Evolutionary conservation across 2,797 vertebrate species (phyloP).

Genomic region (Etheostoma perlongum): DNA sequence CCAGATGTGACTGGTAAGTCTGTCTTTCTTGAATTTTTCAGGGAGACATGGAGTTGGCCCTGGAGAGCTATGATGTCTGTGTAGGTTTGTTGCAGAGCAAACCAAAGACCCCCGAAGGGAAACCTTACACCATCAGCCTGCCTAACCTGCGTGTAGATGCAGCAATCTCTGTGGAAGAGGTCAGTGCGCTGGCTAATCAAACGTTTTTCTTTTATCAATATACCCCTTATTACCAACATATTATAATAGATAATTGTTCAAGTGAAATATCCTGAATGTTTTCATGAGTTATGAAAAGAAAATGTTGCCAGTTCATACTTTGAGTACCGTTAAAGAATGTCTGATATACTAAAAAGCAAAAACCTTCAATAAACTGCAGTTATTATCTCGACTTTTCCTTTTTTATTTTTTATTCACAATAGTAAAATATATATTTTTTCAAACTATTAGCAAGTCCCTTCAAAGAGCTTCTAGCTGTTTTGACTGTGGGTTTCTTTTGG

Average conservation of each 20-base stretch:
- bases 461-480: not conserved
- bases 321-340: not conserved
- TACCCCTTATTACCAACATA: not conserved
- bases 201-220: not conserved
- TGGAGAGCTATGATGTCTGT: constrained; percentile 96
- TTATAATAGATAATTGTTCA: not conserved
- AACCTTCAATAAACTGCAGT: not conserved
- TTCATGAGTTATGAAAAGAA: not conserved
- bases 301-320: not conserved
- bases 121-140: constrained; percentile 84
- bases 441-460: not conserved
- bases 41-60: constrained; percentile 97
- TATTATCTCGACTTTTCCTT: not conserved
- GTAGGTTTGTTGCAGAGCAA: constrained; percentile 90
- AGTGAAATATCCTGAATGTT: not conserved
- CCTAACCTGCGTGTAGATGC: constrained; percentile 93
- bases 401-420: not conserved
- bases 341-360: not conserved
- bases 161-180: constrained; percentile 94
- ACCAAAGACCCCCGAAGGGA: constrained; percentile 75
- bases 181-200: constrained; percentile 61
- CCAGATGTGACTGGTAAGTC: not conserved
- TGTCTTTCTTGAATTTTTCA: constrained; percentile 63
- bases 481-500: constrained; percentile 5
- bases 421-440: not conserved